A percentile compares a stretch with the other conserved stretches of the same genome.
Conservation (phyloP, 2,113 vertebrate genomes). For the Sinosuthora webbiana region DNA sequence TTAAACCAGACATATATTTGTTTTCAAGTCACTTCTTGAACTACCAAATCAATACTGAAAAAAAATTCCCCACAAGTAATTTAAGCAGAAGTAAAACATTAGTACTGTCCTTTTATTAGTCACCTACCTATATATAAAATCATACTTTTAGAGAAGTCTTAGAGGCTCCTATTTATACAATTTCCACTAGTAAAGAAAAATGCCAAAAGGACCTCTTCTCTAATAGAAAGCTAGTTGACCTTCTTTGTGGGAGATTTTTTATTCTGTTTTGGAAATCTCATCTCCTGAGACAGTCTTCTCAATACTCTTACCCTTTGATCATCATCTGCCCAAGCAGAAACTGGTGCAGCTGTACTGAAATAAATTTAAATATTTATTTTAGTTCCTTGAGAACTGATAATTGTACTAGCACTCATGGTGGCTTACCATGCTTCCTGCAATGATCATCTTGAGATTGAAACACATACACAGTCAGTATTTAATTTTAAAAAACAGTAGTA, state of each 20-base stretch:
- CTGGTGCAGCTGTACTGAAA: neutral
- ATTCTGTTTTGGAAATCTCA: neutral
- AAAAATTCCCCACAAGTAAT: rapidly evolving
- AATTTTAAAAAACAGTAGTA: neutral
- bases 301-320: neutral
- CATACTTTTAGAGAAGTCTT: neutral
- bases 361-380: neutral
- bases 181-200: neutral
- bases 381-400: neutral
- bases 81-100: neutral
- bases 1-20: neutral
- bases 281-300: neutral
- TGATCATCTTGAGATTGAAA: neutral
- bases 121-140: neutral
- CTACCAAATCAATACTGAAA: neutral
- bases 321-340: neutral
- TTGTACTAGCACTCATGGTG: neutral
- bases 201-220: neutral
- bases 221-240: neutral
- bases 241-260: neutral
- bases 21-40: neutral
- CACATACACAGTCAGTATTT: neutral
- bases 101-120: neutral
- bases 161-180: neutral
- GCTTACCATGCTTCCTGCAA: neutral